These are phyloP conservation scores for Scolopax mira DNA, from an alignment of 2,113 vertebrate species.

Conservation along the genomic window DNA sequence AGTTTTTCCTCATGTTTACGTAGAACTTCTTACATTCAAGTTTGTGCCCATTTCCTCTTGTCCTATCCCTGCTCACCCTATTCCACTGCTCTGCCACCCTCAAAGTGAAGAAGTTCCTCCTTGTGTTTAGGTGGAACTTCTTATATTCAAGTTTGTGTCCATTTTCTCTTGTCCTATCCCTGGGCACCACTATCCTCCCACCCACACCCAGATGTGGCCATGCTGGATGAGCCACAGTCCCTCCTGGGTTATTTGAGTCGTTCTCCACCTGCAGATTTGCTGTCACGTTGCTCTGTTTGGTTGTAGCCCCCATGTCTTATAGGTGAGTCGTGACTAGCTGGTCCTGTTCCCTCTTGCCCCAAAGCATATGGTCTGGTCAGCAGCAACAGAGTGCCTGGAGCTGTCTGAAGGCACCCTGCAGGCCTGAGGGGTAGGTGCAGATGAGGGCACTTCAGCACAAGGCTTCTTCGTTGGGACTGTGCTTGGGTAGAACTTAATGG, in stretches of 20 bases:
- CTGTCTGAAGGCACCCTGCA: not conserved
- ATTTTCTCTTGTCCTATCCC: too few relatives aligned
- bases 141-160: too few relatives aligned
- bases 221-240: not conserved
- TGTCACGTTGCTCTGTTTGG: rapidly evolving
- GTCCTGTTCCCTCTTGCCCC: not conserved
- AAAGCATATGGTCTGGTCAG: not conserved
- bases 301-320: not conserved
- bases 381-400: not conserved
- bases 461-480: not conserved
- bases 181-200: not conserved
- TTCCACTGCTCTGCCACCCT: too few relatives aligned
- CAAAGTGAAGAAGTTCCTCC: too few relatives aligned
- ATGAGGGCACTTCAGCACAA: not conserved
- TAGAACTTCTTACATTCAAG: too few relatives aligned
- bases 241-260: not conserved
- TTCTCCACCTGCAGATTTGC: not conserved
- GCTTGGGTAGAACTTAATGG: not conserved
- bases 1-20: too few relatives aligned
- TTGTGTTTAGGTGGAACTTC: too few relatives aligned
- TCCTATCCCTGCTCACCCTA: too few relatives aligned
- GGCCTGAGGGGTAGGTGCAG: not conserved
- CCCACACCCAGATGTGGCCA: not conserved
- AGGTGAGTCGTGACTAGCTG: not conserved
- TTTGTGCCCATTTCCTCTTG: too few relatives aligned